These are phyloP conservation scores for Ostrea edulis DNA, from an alignment of 1,140 invertebrate species.

Conservation along the genomic window DNA sequence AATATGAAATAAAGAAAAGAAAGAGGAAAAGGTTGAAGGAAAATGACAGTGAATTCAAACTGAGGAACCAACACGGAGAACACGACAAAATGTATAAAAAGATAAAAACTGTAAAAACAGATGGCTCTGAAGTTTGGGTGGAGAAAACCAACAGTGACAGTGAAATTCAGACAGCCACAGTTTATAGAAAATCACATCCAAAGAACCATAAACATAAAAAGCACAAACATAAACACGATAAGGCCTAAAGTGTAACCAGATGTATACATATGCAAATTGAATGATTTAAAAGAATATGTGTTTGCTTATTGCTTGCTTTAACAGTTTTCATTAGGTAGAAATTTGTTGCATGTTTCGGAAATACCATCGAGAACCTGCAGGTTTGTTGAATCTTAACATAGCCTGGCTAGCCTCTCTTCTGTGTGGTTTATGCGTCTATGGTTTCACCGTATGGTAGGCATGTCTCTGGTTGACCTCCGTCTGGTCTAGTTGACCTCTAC, in stretches of 20 bases:
- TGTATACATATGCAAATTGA: no score
- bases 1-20: background rate
- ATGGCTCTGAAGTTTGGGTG: background rate
- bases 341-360: no score
- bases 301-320: no score
- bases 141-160: background rate
- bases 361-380: no score
- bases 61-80: background rate
- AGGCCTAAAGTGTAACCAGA: background rate
- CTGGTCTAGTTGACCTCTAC: no score
- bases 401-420: no score
- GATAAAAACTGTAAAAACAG: background rate
- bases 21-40: background rate
- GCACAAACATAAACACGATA: background rate
- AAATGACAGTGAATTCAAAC: background rate
- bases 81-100: background rate
- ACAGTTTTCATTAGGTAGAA: no score
- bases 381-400: no score
- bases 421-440: no score
- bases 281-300: no score
- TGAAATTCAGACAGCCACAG: background rate
- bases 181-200: background rate
- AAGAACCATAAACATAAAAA: constrained; percentile 11
- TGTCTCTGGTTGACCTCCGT: no score
- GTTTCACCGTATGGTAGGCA: no score